Evolutionary conservation across 2,888 invertebrate genomes (phyloP).

Genomic region (Nomada flava): DNA sequence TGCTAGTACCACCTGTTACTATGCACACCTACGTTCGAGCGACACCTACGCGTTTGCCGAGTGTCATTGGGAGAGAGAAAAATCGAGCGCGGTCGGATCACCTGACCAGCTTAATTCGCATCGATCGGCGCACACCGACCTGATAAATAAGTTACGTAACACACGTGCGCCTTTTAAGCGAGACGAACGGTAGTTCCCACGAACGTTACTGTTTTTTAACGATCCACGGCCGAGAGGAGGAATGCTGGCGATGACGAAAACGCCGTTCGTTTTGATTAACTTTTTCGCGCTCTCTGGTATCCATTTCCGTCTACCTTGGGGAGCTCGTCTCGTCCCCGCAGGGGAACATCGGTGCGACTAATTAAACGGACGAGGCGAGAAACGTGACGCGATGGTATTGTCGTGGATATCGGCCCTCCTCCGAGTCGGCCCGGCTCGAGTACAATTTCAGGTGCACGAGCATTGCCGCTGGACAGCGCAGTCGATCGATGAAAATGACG

Average conservation of each 20-base stretch:
- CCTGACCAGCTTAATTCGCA: background rate
- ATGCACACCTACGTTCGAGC: conserved; percentile 39
- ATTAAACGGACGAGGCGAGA: conserved; percentile 41
- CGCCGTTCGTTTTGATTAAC: conserved; percentile 37
- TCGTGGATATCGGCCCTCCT: conserved; percentile 39
- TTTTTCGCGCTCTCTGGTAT: background rate
- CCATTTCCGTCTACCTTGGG: background rate
- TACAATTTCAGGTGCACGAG: background rate
- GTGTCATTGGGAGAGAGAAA: conserved; percentile 4
- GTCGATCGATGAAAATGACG: conserved; percentile 37
- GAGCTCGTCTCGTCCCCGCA: background rate
- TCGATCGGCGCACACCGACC: background rate
- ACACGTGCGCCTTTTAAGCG: background rate
- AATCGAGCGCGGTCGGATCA: background rate
- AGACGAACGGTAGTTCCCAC: background rate
- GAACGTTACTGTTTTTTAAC: background rate
- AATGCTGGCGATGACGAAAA: background rate
- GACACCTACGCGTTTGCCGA: conserved; percentile 20
- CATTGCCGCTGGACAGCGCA: background rate
- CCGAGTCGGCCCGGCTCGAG: background rate
- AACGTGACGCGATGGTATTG: conserved; percentile 53
- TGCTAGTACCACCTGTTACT: conserved; percentile 66
- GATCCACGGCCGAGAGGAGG: background rate
- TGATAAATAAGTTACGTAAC: background rate
- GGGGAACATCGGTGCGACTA: conserved; percentile 35